Evolutionary conservation across 1,140 invertebrate species (phyloP).

Genomic region (Hyphantria cunea): DNA sequence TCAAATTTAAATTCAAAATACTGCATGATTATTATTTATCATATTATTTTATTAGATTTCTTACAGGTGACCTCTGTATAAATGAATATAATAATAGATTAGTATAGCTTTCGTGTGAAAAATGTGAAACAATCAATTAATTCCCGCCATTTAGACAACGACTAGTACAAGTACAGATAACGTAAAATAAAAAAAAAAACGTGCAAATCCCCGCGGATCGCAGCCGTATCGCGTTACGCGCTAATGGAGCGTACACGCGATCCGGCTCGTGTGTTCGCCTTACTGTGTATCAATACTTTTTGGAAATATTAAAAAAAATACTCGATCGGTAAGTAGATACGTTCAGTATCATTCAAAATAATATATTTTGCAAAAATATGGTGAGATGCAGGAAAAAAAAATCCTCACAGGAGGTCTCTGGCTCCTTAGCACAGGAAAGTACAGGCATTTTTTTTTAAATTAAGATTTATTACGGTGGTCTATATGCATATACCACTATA

Average conservation of each 20-base stretch:
- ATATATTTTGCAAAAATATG: background rate
- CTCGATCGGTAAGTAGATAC: conserved; percentile 10
- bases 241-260: conserved; percentile 35
- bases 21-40: too few relatives aligned
- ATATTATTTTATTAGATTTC: too few relatives aligned
- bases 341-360: conserved; percentile 2
- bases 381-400: background rate
- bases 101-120: too few relatives aligned
- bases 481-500: too few relatives aligned
- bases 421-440: background rate
- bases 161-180: conserved; percentile 11
- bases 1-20: too few relatives aligned
- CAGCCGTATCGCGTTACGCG: conserved; percentile 34
- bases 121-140: conserved; percentile 5
- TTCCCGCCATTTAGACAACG: conserved; percentile 9
- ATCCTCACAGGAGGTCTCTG: background rate
- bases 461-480: too few relatives aligned
- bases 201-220: conserved; percentile 18
- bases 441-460: background rate
- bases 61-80: too few relatives aligned
- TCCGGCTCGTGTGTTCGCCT: conserved; percentile 13
- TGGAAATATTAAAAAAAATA: conserved; percentile 17
- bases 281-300: conserved; percentile 21
- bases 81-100: too few relatives aligned
- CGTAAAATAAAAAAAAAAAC: conserved; percentile 22